Evolutionary conservation across 1,140 invertebrate species (phyloP).

Genomic region (Xylocopa sonorina): DNA sequence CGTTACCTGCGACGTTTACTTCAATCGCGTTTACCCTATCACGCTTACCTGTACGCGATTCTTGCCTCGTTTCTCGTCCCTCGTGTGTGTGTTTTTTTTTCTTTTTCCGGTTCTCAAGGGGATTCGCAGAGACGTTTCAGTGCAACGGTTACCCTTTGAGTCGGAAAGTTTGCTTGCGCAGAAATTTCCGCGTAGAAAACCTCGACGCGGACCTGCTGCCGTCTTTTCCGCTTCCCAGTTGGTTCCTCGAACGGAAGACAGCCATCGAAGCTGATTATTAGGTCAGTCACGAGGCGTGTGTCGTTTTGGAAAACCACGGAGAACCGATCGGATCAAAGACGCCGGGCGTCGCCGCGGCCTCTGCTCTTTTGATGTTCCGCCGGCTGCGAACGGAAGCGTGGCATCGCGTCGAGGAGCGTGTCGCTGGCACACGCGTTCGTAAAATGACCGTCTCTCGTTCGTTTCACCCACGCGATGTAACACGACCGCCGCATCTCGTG

Average conservation of each 20-base stretch:
- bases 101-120: neutral
- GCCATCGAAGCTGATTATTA: constrained; percentile 10
- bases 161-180: neutral
- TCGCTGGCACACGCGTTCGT: neutral
- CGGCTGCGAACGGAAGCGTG: constrained; percentile 30
- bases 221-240: neutral
- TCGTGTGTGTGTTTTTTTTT: too few species aligned
- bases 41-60: neutral
- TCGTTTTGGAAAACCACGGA: neutral
- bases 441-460: constrained; percentile 14
- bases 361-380: constrained; percentile 33
- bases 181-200: neutral
- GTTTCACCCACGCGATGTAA: neutral
- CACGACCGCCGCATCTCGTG: neutral
- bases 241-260: neutral
- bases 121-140: neutral
- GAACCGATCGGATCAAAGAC: constrained; percentile 25
- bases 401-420: constrained; percentile 19
- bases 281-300: neutral
- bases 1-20: neutral
- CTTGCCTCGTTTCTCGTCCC: neutral
- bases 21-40: constrained; percentile 2
- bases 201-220: too few species aligned
- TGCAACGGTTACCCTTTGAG: neutral
- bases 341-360: constrained; percentile 8